Evolutionary conservation across 2,888 invertebrate species (phyloP), one percentile per base, ranked within the genome.

Genomic region (Ptychoptera albimana): DNA sequence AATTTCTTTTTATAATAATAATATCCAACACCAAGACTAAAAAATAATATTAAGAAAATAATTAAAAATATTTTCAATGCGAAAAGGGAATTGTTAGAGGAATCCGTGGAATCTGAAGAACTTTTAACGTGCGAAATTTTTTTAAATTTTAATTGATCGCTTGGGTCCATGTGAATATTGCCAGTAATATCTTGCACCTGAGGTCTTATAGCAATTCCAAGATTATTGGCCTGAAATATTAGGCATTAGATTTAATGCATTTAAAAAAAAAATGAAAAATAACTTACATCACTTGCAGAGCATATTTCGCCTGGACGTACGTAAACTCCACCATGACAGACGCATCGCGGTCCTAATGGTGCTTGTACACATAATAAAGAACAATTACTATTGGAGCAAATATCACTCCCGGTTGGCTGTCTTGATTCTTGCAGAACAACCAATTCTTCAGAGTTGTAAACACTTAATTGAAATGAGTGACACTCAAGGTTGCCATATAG

Each of bases 351-450:
- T 1, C 63, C 61, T 2, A 60, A 55, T 38, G 67, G 64, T 9
- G 65, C 65, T 34, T 72, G 67, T 5, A 81, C 64, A 56, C 83
- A 83, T 54, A 83, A 60, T 45, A 76, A 70, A 1, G 63, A 57
- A 54, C 83, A 83, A 16, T 60, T 64, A 30, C 68, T 63, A 43
- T 62, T 58, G 10, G 54, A 49, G 53, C 80, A 81, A 31, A 61
- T 59, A 57, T 78, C 73, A 2, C 53, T 48, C 1, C 57, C 56
- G 3, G 52, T 45, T 16, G 72, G 71, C 54, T 79, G 78, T 7
- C 73, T 61, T 4, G 75, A 72, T 12, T 55, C 52, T 46, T 77
- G 77, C 11, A 64, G 58, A 6, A 79, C 60, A 0, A 66, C 61
- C 49, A 79, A 73, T 15, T 70, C 57, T 40, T 69, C 67, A 8